These are phyloP conservation scores for Carlito syrichta DNA, from an alignment of 2,113 vertebrate species.

Conservation along the genomic window DNA sequence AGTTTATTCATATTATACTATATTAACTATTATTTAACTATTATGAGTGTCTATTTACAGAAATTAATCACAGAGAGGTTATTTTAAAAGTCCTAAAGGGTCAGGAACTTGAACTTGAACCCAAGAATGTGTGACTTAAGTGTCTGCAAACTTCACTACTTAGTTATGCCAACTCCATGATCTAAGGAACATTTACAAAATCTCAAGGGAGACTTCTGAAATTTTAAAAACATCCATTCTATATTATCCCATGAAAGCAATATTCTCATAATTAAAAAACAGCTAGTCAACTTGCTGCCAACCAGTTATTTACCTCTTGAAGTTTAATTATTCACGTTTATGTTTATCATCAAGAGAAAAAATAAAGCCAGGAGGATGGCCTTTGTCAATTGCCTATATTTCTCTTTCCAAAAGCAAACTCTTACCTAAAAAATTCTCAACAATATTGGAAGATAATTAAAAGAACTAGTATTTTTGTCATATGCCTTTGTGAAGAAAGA, in stretches of 20 bases:
- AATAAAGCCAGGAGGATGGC: neutral
- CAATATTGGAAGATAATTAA: neutral
- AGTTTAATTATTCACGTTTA: conserved; percentile 43
- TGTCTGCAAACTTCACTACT: neutral
- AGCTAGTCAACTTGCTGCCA: conserved; percentile 25
- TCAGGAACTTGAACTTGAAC: neutral
- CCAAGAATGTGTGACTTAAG: neutral
- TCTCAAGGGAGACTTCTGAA: neutral
- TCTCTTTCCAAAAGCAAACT: neutral
- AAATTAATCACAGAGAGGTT: neutral
- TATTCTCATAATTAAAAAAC: conserved; percentile 45
- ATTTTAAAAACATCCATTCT: neutral
- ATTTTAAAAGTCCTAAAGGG: neutral
- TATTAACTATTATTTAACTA: neutral
- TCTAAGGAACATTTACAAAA: neutral
- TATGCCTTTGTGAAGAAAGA: neutral
- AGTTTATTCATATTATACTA: neutral
- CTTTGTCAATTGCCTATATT: neutral
- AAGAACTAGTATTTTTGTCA: neutral
- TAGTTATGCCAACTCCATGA: neutral
- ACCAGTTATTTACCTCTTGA: conserved; percentile 28
- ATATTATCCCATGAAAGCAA: neutral
- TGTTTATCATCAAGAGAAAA: conserved; percentile 27
- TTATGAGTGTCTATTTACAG: neutral
- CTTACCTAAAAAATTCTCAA: neutral